Percentiles rank a stretch among this genome's conserved stretches.
Conservation (phyloP, 2,113 vertebrate genomes). For the Sakesphorus luctuosus region DNA sequence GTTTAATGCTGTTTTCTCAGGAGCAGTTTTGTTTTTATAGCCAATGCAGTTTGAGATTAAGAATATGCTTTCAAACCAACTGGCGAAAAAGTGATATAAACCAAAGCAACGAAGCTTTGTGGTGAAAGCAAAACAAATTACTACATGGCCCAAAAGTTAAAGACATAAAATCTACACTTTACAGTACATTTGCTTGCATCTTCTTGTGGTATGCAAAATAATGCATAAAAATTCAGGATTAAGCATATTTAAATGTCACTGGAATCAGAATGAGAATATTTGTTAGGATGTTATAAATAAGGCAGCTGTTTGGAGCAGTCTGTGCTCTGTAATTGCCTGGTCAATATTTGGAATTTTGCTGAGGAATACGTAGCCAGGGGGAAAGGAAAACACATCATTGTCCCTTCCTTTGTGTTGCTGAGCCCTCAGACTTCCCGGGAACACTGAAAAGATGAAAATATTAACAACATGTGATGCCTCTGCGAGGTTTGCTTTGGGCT, state of each 20-base stretch:
- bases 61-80: constrained; percentile 10
- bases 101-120: neutral
- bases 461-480: constrained; percentile 70
- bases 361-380: neutral
- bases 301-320: neutral
- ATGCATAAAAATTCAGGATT: constrained; percentile 17
- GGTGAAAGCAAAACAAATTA: constrained; percentile 34
- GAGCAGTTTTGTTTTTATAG: constrained; percentile 35
- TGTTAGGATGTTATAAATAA: neutral
- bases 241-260: constrained; percentile 47
- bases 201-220: constrained; percentile 52
- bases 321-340: neutral
- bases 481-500: constrained; percentile 73
- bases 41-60: neutral
- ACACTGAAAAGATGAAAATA: constrained; percentile 64
- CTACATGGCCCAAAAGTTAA: neutral
- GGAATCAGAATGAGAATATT: constrained; percentile 8
- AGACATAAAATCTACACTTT: constrained; percentile 32
- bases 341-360: constrained; percentile 1
- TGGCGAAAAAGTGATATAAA: neutral
- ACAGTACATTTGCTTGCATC: constrained; percentile 33
- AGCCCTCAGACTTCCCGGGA: constrained; percentile 63
- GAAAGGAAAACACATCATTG: neutral
- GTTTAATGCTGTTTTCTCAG: constrained; percentile 31
- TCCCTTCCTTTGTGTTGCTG: neutral